Evolutionary conservation across 2,888 invertebrate species (phyloP), one percentile per base, ranked within the genome.

Genomic region (Eupithecia pulchellata): DNA sequence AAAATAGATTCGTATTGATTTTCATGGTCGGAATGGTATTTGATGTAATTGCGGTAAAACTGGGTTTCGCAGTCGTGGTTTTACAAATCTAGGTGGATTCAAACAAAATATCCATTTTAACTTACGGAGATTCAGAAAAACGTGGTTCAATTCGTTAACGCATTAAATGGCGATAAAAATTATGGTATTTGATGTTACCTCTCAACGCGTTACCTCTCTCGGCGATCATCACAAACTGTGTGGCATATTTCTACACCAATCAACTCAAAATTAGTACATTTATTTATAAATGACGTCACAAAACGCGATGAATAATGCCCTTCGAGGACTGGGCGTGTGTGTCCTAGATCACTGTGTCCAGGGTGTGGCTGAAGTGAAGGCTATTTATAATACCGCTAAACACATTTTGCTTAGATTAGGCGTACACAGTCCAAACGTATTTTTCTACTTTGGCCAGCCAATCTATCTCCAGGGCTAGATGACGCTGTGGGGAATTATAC

Each of bases 1-100:
- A 69, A 72, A 69, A 68, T 47, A 52, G 72, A 69, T 64, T 32
- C 66, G 66, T 68, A 73, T 69, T 73, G 69, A 68, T 67, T 73
- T 69, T 73, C 34, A 62, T 57, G 64, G 42, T 39, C 64, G 29
- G 29, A 25, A 34, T 20, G 30, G 64, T 52, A 52, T 29, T 57
- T 57, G 29, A 57, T 57, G 60, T 20, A 20, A 32, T 60, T 11
- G 57, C 17, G 27, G 17, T 17, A 29, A 6, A 17, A 39, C 1
- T 36, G 1, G 32, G 4, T 32, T 39, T 39, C 14, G 39, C 17
- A 9, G 39, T 39, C 34, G 8, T 9, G 9, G 2, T 11, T 8
- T 11, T 39, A n/a, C 11, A 9, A 6, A n/a, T n/a, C n/a, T n/a
- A n/a, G n/a, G n/a, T n/a, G n/a, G n/a, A n/a, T n/a, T n/a, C n/a